Base-by-base conservation (phyloP, 2,888 invertebrate species). In the Ramazzottius varieornatus region DNA sequence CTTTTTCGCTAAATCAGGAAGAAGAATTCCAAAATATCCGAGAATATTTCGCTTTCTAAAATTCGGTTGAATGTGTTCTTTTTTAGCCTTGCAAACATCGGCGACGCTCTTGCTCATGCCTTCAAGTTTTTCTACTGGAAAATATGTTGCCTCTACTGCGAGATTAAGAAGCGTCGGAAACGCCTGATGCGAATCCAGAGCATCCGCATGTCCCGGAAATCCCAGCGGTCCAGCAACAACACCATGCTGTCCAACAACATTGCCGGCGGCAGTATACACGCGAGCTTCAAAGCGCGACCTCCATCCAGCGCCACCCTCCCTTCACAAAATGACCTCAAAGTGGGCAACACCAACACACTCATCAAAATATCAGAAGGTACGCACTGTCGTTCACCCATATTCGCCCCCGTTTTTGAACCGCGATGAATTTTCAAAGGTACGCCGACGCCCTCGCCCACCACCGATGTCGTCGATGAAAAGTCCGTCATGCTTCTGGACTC, bases 101-200 rank as follows among this genome's bases (percentile, higher is more conserved):
- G 91, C 2, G 89, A 90, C 75, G 85, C 89, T 69, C 88, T 91
- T 88, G 90, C 90, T 1, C 87, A 88, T 63, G 88, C 88, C 4
- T 91, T 91, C 79, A 82, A 85, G 82, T 89, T 90, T 73, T 77
- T 90, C n/a, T 91, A 91, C 74, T 90, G 90, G 90, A 83, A 86
- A 66, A 72, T 74, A 65, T 91, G 89, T 73, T 90, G 90, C 73
- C 90, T 86, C 76, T 83, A 87, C 64, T 91, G 90, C 75, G 88
- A 87, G 0, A 83, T 86, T 29, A 82, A 81, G 70, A 81, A 79
- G 64, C 54, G 54, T 4, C 54, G 54, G 24, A 54, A 54, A 29
- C 46, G 67, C 29, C 54, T 54, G 29, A 54, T 54, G 54, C 54
- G 54, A 8, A 54, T 54, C 54, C 54, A 54, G 54, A 54, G 54